Evolutionary conservation across 2,888 invertebrate species (phyloP).

Genomic region (Euphydryas editha): DNA sequence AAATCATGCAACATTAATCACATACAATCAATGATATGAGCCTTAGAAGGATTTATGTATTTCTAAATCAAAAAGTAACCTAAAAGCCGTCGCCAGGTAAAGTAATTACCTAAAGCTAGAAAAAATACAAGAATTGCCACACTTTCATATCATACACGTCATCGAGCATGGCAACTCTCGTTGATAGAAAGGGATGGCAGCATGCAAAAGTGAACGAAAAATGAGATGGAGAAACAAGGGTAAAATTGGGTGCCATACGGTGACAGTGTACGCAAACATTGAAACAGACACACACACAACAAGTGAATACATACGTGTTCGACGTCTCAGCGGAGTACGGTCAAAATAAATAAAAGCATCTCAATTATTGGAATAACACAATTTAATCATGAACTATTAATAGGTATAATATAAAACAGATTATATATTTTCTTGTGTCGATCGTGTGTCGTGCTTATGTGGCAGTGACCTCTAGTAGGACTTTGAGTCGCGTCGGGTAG

Average conservation of each 20-base stretch:
- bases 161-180: constrained; percentile 19
- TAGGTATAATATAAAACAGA: constrained; percentile 81
- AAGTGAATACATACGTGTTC: constrained; percentile 82
- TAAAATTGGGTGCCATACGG: constrained; percentile 71
- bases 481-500: constrained; percentile 52
- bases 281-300: constrained; percentile 81
- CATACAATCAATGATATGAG: constrained; percentile 31
- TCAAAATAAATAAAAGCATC: constrained; percentile 83
- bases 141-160: constrained; percentile 5
- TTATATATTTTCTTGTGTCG: constrained; percentile 78
- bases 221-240: constrained; percentile 66
- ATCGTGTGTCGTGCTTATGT: constrained; percentile 77
- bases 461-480: constrained; percentile 70
- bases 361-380: constrained; percentile 83
- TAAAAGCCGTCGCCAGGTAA: constrained; percentile 32
- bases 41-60: constrained; percentile 21
- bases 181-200: constrained; percentile 46
- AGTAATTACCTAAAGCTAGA: constrained; percentile 22
- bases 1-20: constrained; percentile 29
- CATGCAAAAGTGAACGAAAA: constrained; percentile 75
- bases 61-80: constrained; percentile 23
- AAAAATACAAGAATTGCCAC: constrained; percentile 22
- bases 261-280: constrained; percentile 81
- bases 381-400: constrained; percentile 83
- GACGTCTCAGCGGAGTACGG: constrained; percentile 82